Conservation (phyloP, 1,140 invertebrate genomes). For the Apis florea region DNA sequence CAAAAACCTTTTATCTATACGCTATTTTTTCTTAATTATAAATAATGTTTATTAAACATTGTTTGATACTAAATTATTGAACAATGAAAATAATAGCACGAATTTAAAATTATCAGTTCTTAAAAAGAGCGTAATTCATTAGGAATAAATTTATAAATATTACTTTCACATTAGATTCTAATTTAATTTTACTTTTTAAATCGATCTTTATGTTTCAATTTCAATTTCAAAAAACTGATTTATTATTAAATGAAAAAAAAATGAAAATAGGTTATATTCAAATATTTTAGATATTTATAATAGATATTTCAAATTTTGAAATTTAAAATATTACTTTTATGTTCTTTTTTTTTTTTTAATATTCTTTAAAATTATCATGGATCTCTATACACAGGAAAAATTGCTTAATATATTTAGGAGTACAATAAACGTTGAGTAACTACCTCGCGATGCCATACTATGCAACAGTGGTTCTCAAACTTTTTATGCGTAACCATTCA, state of each 20-base stretch:
- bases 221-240: no score
- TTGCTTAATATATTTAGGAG: conserved; percentile 39
- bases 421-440: conserved; percentile 57
- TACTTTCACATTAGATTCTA: neutral
- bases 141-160: neutral
- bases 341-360: neutral
- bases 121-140: neutral
- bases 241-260: no score
- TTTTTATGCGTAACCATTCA: conserved; percentile 32
- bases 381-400: conserved; percentile 22
- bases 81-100: neutral
- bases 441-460: conserved; percentile 63
- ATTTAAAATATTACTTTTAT: neutral
- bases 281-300: neutral
- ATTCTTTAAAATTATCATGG: neutral
- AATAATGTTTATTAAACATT: no score
- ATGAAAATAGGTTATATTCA: neutral
- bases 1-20: neutral
- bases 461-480: conserved; percentile 42
- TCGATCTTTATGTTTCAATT: neutral
- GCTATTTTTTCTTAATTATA: neutral
- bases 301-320: no score
- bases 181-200: neutral
- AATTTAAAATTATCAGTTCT: neutral
- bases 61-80: neutral